These are phyloP conservation scores for Helicoverpa zea DNA, from an alignment of 1,140 invertebrate genomes.

Conservation along the genomic window DNA sequence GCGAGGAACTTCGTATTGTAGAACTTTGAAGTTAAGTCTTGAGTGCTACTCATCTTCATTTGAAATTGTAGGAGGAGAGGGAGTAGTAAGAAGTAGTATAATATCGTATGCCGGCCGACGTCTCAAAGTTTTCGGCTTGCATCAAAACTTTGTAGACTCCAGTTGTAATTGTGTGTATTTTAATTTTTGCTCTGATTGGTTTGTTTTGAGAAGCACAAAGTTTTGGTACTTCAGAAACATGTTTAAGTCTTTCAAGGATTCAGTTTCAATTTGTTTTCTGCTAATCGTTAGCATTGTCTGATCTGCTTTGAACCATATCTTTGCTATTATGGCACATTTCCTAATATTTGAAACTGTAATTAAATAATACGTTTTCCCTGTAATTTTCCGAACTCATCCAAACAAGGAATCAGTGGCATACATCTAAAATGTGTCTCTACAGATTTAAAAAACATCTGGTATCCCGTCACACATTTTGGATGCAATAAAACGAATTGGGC, in stretches of 20 bases:
- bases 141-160: slow-evolving; percentile 18
- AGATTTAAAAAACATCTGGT: slow-evolving; percentile 12
- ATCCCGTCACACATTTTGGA: slow-evolving; percentile 5
- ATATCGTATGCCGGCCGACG: slow-evolving; percentile 23
- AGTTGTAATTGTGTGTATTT: slow-evolving; percentile 5
- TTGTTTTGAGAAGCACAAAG: background rate
- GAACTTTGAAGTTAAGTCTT: slow-evolving; percentile 24
- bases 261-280: too few species aligned
- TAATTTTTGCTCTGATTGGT: background rate
- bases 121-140: background rate
- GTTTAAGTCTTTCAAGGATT: too few species aligned
- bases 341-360: too few species aligned
- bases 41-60: slow-evolving; percentile 30
- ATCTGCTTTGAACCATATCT: too few species aligned
- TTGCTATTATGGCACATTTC: too few species aligned
- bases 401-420: background rate
- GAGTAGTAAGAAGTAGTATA: slow-evolving; percentile 15
- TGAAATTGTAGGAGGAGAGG: slow-evolving; percentile 7
- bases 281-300: too few species aligned
- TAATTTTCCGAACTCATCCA: background rate
- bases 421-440: slow-evolving; percentile 8
- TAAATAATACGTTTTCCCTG: too few species aligned
- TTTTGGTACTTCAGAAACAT: background rate
- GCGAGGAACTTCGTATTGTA: slow-evolving; percentile 30
- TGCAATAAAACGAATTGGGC: slow-evolving; percentile 28